Conservation (phyloP, 2,888 invertebrate genomes). For the Ichneumon xanthorius region DNA sequence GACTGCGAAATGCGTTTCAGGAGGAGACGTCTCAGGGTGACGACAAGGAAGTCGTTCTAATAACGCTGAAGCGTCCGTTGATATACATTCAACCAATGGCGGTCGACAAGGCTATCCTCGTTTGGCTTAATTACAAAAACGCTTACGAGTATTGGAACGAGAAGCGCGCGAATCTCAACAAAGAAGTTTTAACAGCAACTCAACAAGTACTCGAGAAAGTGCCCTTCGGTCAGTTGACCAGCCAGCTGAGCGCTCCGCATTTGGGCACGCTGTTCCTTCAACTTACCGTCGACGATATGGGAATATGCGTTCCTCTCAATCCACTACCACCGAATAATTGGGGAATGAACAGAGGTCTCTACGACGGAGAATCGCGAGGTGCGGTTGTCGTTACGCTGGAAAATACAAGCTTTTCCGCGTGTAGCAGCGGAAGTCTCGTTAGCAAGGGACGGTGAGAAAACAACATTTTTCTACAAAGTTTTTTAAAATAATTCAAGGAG, state of each 20-base stretch:
- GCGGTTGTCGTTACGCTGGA: constrained; percentile 98
- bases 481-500: constrained; percentile 1
- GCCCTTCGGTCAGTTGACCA: constrained; percentile 92
- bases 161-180: constrained; percentile 95
- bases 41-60: constrained; percentile 95
- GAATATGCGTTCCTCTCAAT: constrained; percentile 96
- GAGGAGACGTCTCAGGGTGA: constrained; percentile 95
- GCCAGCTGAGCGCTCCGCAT: constrained; percentile 91
- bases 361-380: constrained; percentile 92
- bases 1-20: constrained; percentile 93
- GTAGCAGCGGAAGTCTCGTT: constrained; percentile 97
- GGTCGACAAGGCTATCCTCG: constrained; percentile 98
- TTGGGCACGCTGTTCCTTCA: constrained; percentile 96
- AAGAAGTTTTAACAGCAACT: constrained; percentile 92
- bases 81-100: constrained; percentile 99
- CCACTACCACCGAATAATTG: constrained; percentile 90
- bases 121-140: constrained; percentile 99
- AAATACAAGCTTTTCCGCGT: constrained; percentile 97
- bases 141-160: constrained; percentile 99
- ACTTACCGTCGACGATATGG: constrained; percentile 98
- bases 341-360: constrained; percentile 88
- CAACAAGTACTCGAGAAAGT: constrained; percentile 92
- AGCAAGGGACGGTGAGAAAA: constrained; percentile 89
- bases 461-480: constrained; percentile 18
- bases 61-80: constrained; percentile 96